Evolutionary conservation across 2,888 invertebrate genomes (phyloP), one percentile per base, ranked within the genome.

Genomic region (Epirrita christyi): DNA sequence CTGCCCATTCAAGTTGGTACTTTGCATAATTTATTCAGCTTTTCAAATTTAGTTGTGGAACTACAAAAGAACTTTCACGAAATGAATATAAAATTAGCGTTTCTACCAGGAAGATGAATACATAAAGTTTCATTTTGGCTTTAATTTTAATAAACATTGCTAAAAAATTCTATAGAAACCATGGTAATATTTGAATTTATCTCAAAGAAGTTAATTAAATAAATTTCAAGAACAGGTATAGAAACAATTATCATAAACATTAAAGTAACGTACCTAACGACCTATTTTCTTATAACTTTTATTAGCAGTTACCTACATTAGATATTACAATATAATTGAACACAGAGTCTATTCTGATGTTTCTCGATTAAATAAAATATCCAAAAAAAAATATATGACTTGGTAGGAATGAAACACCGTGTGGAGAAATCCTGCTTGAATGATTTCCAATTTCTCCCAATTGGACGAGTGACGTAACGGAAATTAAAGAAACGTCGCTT

Each of bases 381-480:
- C 64, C 63, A 1, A 10, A 13, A 62, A 64, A 58, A 66, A 72
- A 73, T 75, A 76, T 71, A 66, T 73, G 66, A 71, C 69, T 65
- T 58, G 63, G 40, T 41, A 15, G 63, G 63, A 75, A 73, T 73
- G 73, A 68, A 70, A 75, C 78, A 76, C 77, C 78, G 77, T 71
- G 76, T 75, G 75, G 72, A 74, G 76, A 74, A 77, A 71, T 76
- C 78, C 70, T 75, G 76, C 78, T 72, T 79, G 81, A 83, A 83
- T 85, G 83, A 89, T 87, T 89, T 85, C 85, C 85, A 87, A 89
- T 87, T 78, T 81, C 76, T 86, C 81, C 79, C 85, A 86, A 89
- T 88, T 88, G 85, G 86, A 86, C 83, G 85, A 88, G 85, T 88
- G 91, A 91, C 91, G 83, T 85, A 88, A 85, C 91, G 92, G 92